A percentile compares a stretch with the other conserved stretches of the same genome.
These are phyloP conservation scores for Heliconius cydno DNA, from an alignment of 2,888 invertebrate species.

Conservation along the genomic window DNA sequence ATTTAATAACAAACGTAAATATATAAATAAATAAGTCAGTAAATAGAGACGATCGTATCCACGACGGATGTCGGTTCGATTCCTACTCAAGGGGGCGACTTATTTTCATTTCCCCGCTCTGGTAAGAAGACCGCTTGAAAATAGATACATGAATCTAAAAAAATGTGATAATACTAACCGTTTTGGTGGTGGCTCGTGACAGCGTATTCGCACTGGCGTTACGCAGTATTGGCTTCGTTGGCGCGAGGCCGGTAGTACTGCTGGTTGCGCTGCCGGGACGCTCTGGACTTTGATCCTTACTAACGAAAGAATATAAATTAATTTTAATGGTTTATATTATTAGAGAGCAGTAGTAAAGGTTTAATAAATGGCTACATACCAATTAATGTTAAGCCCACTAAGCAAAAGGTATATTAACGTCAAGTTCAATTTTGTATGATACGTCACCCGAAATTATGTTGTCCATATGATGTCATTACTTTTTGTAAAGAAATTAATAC, in stretches of 20 bases:
- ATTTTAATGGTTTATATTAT: background rate
- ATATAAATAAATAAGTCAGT: background rate
- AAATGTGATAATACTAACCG: slow-evolving; percentile 53
- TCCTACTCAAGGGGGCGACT: background rate
- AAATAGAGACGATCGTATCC: background rate
- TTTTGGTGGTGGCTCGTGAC: slow-evolving; percentile 61
- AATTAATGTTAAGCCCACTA: too few relatives aligned
- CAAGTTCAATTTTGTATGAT: too few relatives aligned
- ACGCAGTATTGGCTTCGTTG: slow-evolving; percentile 78
- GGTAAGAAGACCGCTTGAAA: background rate
- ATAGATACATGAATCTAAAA: background rate
- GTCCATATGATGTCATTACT: too few relatives aligned
- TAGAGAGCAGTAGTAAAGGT: background rate
- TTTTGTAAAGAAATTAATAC: too few relatives aligned
- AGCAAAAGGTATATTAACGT: too few relatives aligned
- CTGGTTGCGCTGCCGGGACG: slow-evolving; percentile 57
- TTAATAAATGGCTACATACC: too few relatives aligned
- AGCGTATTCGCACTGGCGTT: slow-evolving; percentile 84
- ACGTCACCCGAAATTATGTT: too few relatives aligned
- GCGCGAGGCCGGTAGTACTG: slow-evolving; percentile 47
- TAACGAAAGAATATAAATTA: slow-evolving; percentile 51
- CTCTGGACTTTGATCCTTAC: slow-evolving; percentile 78
- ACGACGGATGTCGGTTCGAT: background rate
- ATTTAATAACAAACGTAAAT: background rate
- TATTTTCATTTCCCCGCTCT: background rate